Evolutionary conservation across 2,797 vertebrate species (phyloP).

Genomic region (Oreortyx pictus): DNA sequence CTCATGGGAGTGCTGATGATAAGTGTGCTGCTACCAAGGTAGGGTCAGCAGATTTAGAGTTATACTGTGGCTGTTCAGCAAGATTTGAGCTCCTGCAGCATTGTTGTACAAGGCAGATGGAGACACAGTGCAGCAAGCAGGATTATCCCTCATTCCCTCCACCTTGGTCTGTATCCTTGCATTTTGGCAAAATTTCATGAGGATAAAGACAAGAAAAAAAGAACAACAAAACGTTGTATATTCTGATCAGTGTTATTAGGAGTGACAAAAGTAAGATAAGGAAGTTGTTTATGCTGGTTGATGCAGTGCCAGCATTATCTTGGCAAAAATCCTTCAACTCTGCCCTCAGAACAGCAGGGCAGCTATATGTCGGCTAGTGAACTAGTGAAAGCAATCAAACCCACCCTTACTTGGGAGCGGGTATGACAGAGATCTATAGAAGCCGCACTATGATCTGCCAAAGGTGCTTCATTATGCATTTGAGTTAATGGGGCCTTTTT

Average conservation of each 20-base stretch:
- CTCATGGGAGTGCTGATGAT: neutral
- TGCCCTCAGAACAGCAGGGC: neutral
- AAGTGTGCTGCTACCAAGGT: neutral
- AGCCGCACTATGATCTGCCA: rapidly evolving
- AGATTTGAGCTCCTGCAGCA: neutral
- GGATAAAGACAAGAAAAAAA: neutral
- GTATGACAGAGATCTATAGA: neutral
- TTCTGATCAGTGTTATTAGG: neutral
- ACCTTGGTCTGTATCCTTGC: neutral
- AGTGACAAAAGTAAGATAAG: neutral
- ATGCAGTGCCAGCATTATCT: neutral
- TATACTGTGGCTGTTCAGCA: neutral
- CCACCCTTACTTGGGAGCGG: neutral
- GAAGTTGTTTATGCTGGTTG: neutral
- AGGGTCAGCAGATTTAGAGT: neutral
- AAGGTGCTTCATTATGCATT: neutral
- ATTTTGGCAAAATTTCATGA: neutral
- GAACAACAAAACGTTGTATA: no score
- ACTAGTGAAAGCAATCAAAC: neutral
- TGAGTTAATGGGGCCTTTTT: neutral
- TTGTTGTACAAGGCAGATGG: neutral
- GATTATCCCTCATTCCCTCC: neutral
- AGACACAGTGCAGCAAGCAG: neutral
- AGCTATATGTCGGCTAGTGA: neutral
- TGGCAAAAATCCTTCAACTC: neutral